A percentile compares a stretch with the other conserved stretches of the same genome.
Conservation (phyloP, 2,888 invertebrate species). For the Phortica okadai region DNA sequence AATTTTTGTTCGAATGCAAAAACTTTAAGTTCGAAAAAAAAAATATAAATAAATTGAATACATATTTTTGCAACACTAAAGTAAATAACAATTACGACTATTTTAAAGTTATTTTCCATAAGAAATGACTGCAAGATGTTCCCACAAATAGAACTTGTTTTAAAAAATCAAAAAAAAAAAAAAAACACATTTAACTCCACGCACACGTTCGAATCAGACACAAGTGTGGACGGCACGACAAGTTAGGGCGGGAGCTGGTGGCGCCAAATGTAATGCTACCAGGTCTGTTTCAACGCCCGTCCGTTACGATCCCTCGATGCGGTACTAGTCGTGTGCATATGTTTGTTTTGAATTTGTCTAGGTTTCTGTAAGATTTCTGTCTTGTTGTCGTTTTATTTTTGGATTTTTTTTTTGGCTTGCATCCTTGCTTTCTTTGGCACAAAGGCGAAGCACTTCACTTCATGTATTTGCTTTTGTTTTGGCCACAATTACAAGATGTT, state of each 20-base stretch:
- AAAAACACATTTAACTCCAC: background rate
- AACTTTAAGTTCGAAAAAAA: no score
- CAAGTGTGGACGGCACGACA: background rate
- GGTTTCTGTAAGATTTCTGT: background rate
- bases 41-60: no score
- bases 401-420: background rate
- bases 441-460: constrained; percentile 3
- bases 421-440: no score
- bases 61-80: no score
- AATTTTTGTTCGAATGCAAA: no score
- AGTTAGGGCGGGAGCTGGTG: no score
- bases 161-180: background rate
- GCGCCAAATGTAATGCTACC: no score
- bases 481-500: constrained; percentile 40
- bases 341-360: constrained; percentile 7
- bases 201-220: background rate
- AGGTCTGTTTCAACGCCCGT: background rate
- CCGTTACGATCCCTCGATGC: background rate
- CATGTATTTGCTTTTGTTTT: constrained; percentile 36
- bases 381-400: background rate
- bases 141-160: no score
- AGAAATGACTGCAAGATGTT: no score
- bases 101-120: no score
- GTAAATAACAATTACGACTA: no score
- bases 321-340: constrained; percentile 15